Percentiles rank a stretch among this genome's conserved stretches.
These are phyloP conservation scores for Elymnias hypermnestra DNA, from an alignment of 1,140 invertebrate species.

Conservation along the genomic window DNA sequence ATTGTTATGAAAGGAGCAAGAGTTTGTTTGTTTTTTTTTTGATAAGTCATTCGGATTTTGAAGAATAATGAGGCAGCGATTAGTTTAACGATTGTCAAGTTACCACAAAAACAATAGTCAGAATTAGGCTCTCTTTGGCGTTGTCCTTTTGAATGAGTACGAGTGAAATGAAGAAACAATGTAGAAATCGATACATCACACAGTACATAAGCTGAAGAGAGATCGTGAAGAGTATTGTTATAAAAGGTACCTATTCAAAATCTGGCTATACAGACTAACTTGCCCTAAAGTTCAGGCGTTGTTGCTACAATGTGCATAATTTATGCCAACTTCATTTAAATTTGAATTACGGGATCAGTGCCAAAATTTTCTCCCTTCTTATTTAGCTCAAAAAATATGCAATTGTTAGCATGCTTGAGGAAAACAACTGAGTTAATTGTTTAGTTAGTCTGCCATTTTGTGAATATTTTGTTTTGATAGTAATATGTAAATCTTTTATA, in stretches of 20 bases:
- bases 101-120: constrained; percentile 68
- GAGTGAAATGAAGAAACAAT: too few relatives aligned
- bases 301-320: constrained; percentile 73
- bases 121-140: constrained; percentile 65
- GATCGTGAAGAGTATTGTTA: constrained; percentile 71
- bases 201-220: constrained; percentile 62
- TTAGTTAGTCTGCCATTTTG: constrained; percentile 76
- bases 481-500: constrained; percentile 77
- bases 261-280: constrained; percentile 69
- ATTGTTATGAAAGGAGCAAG: constrained; percentile 69
- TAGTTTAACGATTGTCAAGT: constrained; percentile 64
- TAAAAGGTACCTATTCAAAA: constrained; percentile 75
- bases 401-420: constrained; percentile 72
- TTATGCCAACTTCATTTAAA: constrained; percentile 66
- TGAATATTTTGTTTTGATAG: constrained; percentile 77
- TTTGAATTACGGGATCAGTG: constrained; percentile 72
- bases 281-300: constrained; percentile 46
- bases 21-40: constrained; percentile 71
- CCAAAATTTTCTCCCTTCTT: constrained; percentile 72
- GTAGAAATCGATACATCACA: too few relatives aligned
- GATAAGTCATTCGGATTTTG: constrained; percentile 66
- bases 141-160: constrained; percentile 29
- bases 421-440: constrained; percentile 70
- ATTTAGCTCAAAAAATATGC: constrained; percentile 74
- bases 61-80: constrained; percentile 64